Evolutionary conservation across 2,888 invertebrate genomes (phyloP), one percentile per base, ranked within the genome.

Genomic region (Mellilla xanthometata): DNA sequence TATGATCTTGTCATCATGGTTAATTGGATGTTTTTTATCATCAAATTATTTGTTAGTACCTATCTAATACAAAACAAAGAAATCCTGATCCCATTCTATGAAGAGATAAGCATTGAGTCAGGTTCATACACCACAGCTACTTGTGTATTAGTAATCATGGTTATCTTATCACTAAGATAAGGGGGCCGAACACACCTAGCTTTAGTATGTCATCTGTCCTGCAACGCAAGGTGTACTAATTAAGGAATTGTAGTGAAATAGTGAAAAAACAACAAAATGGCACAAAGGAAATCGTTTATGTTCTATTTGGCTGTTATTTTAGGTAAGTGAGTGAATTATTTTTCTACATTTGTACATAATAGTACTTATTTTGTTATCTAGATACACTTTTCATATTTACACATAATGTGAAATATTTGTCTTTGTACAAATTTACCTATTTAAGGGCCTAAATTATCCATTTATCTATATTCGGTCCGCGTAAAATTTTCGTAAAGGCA

Each of bases 281-380:
- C 75, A 32, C 74, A 77, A 54, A 79, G 63, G 51, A 86, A 67
- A 61, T 73, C 88, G 2, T 51, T 85, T 19, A 76, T 81, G 69
- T 90, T 90, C 64, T 91, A 90, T 61, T 74, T 91, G n/a, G 84
- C 91, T 27, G 76, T 90, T 42, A 67, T 90, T 59, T 74, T 91
- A 49, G 89, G 91, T 91, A 65, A 78, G 88, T 82, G 32, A 28
- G n/a, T 29, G 13, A 11, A 12, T 15, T 15, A 13, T 15, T 1
- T 13, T 6, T 5, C 1, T 2, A 3, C 19, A 4, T 4, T 23
- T 23, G 23, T 2, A n/a, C 8, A 10, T 8, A 11, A 12, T 2
- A 12, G n/a, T 3, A 3, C 8, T n/a, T n/a, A 24, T 24, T 23
- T 22, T 36, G 19, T 39, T 44, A 44, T 47, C 24, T 24, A 24